A percentile compares a stretch with the other conserved stretches of the same genome.
Evolutionary conservation across 2,113 vertebrate genomes (phyloP).

Genomic region (Chinchilla lanigera): DNA sequence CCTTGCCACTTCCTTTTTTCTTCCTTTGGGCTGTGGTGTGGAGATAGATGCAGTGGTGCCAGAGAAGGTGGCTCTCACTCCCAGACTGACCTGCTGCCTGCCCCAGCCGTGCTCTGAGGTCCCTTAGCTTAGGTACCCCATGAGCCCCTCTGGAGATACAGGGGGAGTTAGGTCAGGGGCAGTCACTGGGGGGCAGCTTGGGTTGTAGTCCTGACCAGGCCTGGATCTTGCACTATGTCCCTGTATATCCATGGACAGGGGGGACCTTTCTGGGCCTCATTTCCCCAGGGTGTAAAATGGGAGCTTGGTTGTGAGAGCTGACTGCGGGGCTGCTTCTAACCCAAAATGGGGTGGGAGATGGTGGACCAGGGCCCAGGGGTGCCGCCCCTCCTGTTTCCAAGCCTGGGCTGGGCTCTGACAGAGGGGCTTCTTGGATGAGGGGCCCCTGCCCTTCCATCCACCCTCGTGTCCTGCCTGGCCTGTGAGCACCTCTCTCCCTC

Average conservation of each 20-base stretch:
- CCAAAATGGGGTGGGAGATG: conserved; percentile 9
- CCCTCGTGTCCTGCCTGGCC: conserved; percentile 63
- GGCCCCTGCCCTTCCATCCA: conserved; percentile 68
- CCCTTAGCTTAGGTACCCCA: neutral
- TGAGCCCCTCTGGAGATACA: neutral
- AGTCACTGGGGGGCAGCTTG: neutral
- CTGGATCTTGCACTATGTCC: neutral
- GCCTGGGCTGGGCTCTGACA: conserved; percentile 54
- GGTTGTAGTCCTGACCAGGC: neutral
- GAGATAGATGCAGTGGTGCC: neutral
- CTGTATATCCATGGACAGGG: neutral
- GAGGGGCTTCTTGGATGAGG: conserved; percentile 69
- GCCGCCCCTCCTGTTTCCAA: conserved; percentile 22
- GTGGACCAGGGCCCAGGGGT: neutral
- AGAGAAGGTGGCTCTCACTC: conserved; percentile 6
- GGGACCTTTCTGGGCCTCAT: neutral
- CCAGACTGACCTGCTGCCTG: neutral
- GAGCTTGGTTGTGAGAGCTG: conserved; percentile 46
- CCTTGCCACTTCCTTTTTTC: neutral
- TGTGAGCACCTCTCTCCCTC: conserved; percentile 85
- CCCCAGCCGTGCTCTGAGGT: conserved; percentile 21
- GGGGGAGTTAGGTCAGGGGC: neutral
- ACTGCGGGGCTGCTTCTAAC: neutral
- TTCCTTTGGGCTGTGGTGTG: neutral
- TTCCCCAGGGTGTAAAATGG: neutral